Conservation (phyloP, 2,797 vertebrate genomes). For the Synaphobranchus kaupii region DNA sequence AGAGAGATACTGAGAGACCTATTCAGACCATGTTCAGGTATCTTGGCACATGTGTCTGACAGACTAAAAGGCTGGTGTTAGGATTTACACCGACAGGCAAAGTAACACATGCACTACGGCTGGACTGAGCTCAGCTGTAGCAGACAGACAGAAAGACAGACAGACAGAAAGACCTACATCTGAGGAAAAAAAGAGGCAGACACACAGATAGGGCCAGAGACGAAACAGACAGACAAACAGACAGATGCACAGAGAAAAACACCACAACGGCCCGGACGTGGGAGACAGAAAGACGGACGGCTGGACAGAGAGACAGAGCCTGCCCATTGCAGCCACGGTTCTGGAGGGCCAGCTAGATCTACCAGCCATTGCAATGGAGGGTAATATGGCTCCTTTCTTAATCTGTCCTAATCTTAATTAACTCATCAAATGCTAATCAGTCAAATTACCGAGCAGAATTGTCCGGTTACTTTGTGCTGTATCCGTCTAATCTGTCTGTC, state of each 20-base stretch:
- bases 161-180: background rate
- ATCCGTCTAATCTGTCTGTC: background rate
- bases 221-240: conserved; percentile 7
- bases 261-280: background rate
- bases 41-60: background rate
- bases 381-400: conserved; percentile 34
- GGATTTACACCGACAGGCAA: background rate
- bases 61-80: background rate
- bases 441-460: background rate
- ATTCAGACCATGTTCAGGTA: background rate
- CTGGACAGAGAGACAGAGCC: conserved; percentile 41
- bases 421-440: background rate
- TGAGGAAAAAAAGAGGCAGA: background rate
- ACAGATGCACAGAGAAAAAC: conserved; percentile 4
- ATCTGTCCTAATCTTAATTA: background rate
- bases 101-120: too few species aligned
- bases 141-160: conserved; percentile 13
- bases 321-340: background rate
- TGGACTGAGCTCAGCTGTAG: background rate
- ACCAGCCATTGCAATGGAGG: conserved; percentile 41
- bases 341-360: conserved; percentile 15
- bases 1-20: background rate
- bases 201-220: background rate
- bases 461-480: background rate
- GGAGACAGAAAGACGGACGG: background rate